Evolutionary conservation across 2,113 vertebrate genomes (phyloP), one percentile per base, ranked within the genome.

Genomic region (Rhabdomys dilectus): DNA sequence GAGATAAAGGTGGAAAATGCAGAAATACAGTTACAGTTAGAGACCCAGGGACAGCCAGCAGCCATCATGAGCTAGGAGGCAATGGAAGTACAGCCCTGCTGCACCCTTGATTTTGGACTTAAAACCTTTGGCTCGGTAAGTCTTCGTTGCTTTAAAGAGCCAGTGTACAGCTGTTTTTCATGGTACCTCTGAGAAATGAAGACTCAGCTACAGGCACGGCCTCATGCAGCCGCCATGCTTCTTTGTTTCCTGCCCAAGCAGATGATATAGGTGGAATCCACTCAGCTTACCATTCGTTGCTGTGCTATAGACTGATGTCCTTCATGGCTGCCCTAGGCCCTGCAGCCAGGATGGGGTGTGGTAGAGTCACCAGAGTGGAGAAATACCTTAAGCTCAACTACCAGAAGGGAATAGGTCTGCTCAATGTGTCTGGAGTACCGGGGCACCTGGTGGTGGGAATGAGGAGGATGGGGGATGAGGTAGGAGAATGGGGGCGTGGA

Each of bases 41-140:
- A 53, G 10, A 1, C 5, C 31, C 2, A 15, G 45, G 56, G 31
- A 1, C 5, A 4, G 13, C 77, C 72, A 39, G 53, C n/a, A 10
- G 0, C 10, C 42, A 16, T 3, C 10, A 24, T 34, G 45, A 34
- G 21, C 11, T 1, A 26, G 26, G 66, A 70, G 56, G 56, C 31
- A 4, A 0, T 1, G 36, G 31, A 31, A 66, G 19, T n/a, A 1
- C 3, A 9, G 51, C 19, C 58, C 80, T 31, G 24, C 19, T 36
- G 42, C n/a, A 51, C 29, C 66, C 58, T 68, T 45, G 42, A 21
- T 72, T 75, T 82, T 6, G 16, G 10, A 56, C 58, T 78, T 84
- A 64, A 4, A n/a, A 15, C 12, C 64, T 85, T 62, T 42, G 39
- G n/a, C n/a, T 39, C 15, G 16, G 24, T 53, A 64, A 22, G 26